A percentile compares a stretch with the other conserved stretches of the same genome.
Evolutionary conservation across 2,888 invertebrate species (phyloP).

Genomic region (Drosophila formosana): DNA sequence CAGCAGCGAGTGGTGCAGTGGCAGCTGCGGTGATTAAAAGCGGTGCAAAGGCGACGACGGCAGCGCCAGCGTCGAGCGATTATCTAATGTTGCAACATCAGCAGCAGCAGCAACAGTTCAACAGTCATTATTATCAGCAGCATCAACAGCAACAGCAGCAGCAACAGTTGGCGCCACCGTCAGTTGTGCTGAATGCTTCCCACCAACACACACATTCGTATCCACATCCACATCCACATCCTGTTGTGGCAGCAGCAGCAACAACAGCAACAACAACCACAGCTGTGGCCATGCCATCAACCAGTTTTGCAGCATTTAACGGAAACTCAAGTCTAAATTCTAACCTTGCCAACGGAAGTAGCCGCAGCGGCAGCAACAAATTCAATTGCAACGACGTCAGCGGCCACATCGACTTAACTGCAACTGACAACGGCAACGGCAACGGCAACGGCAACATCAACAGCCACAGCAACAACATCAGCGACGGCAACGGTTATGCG

Average conservation of each 20-base stretch:
- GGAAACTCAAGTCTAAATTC: constrained; percentile 83
- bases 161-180: constrained; percentile 57
- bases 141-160: constrained; percentile 56
- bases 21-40: constrained; percentile 50
- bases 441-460: constrained; percentile 28
- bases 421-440: constrained; percentile 37
- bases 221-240: constrained; percentile 67
- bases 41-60: constrained; percentile 40
- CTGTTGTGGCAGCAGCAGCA: constrained; percentile 58
- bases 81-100: constrained; percentile 68
- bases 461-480: constrained; percentile 40
- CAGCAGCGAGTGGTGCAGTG: constrained; percentile 48
- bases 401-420: constrained; percentile 47
- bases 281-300: constrained; percentile 40
- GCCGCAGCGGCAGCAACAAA: constrained; percentile 56
- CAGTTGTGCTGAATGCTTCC: constrained; percentile 66
- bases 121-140: constrained; percentile 53
- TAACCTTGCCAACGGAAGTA: constrained; percentile 76
- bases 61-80: constrained; percentile 62
- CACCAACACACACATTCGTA: constrained; percentile 59
- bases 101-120: constrained; percentile 52
- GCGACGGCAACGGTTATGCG: constrained; percentile 50
- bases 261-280: constrained; percentile 35
- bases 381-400: constrained; percentile 67
- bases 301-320: constrained; percentile 83